A percentile compares a stretch with the other conserved stretches of the same genome.
These are phyloP conservation scores for Dryococelus australis DNA, from an alignment of 2,888 invertebrate species.

Conservation along the genomic window DNA sequence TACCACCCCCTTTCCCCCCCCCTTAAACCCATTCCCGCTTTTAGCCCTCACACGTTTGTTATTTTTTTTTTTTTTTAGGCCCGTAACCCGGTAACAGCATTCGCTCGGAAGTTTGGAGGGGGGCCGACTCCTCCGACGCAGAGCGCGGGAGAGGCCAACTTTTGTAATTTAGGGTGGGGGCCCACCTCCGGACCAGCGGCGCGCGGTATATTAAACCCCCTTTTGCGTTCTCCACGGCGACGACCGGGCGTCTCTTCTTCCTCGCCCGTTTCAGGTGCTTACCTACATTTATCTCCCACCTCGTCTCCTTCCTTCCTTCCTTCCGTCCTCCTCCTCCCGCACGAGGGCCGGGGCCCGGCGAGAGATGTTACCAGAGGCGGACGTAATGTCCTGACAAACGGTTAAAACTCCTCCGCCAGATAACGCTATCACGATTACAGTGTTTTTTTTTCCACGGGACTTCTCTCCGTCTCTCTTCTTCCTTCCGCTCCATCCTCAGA, in stretches of 20 bases:
- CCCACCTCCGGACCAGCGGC: not conserved
- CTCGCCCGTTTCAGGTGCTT: constrained; percentile 16
- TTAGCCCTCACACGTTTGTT: not conserved
- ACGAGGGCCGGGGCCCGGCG: too few relatives aligned
- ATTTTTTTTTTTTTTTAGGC: not conserved
- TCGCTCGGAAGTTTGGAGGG: not conserved
- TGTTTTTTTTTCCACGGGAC: not conserved
- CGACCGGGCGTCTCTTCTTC: not conserved
- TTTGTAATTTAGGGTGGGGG: not conserved
- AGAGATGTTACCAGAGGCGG: not conserved
- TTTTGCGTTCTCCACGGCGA: not conserved
- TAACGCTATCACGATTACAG: constrained; percentile 10
- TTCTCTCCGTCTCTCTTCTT: not conserved
- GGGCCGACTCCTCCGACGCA: not conserved
- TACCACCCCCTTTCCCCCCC: too few relatives aligned
- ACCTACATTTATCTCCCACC: not conserved
- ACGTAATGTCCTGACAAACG: constrained; percentile 9
- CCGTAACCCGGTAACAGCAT: not conserved
- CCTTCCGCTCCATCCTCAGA: not conserved
- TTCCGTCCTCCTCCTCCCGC: not conserved
- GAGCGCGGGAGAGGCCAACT: not conserved
- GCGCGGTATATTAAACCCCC: not conserved
- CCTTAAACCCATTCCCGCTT: too few relatives aligned
- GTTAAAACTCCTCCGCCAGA: not conserved
- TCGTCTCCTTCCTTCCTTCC: not conserved